Evolutionary conservation across 1,140 invertebrate genomes (phyloP), one percentile per base, ranked within the genome.

Genomic region (Laodelphax striatellus): DNA sequence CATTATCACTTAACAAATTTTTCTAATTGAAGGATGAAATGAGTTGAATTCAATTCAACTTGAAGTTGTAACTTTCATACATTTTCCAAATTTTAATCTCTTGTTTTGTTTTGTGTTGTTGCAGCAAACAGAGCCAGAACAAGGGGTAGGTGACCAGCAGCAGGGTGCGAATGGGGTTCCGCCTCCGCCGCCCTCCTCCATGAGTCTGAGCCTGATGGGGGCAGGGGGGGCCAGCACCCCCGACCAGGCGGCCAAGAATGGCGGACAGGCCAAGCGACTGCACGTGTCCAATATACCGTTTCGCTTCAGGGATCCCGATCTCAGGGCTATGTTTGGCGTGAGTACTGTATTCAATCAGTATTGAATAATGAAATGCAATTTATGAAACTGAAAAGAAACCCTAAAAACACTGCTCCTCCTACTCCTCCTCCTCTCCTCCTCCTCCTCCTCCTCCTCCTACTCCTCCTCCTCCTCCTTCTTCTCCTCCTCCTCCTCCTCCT

Each of bases 271-370:
- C 43, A 94, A 93, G 74, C 81, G 88, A 69, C 82, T 92, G 63
- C 92, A 94, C 72, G 94, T 98, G 69, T 98, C 94, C 71, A 98
- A 98, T 80, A 99, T 98, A 82, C 96, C 96, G 65, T 98, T 99
- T 80, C 81, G 94, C 71, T 98, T 97, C 79, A 84, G 95, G 77
- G 95, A 98, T 80, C 93, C 94, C 56, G 96, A 98, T 78, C 82
- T 99, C 60, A 85, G 94, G 74, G 87, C 92, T 67, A 93, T 98
- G 86, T 96, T 98, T 80, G 94, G 94, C 78, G 95, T 98, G 80
- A 86, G 89, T 88, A 67, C 63, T 55, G 24, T 63, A 19, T 62
- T 1, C 21, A 38, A 38, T 38, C 34, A 31, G n/a, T n/a, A n/a
- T n/a, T n/a, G n/a, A n/a, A n/a, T n/a, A n/a, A n/a, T n/a, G n/a